Evolutionary conservation across 2,888 invertebrate species (phyloP).

Genomic region (Antitype chi): DNA sequence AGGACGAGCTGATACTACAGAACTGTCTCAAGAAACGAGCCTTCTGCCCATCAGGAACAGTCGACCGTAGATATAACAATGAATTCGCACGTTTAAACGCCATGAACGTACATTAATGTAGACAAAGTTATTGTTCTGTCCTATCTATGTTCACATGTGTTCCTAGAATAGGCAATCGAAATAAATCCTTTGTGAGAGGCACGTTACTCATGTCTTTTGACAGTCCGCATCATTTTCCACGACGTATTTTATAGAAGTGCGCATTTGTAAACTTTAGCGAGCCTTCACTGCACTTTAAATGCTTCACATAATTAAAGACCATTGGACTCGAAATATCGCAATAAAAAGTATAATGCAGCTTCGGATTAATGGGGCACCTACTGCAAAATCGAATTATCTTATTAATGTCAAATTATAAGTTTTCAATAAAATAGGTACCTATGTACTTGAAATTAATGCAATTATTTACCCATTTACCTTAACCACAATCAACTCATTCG

Average conservation of each 20-base stretch:
- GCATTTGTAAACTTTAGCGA: constrained; percentile 52
- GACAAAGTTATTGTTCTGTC: constrained; percentile 61
- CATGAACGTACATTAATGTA: constrained; percentile 24
- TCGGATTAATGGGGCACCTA: background rate
- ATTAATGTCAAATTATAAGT: background rate
- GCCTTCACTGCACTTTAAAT: constrained; percentile 39
- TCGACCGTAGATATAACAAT: constrained; percentile 44
- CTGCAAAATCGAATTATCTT: background rate
- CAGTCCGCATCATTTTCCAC: constrained; percentile 63
- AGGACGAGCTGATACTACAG: constrained; percentile 15
- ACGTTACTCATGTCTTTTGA: constrained; percentile 67
- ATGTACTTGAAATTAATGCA: constrained; percentile 5
- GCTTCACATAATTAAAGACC: constrained; percentile 62
- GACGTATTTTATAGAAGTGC: constrained; percentile 62
- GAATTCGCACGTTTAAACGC: constrained; percentile 43
- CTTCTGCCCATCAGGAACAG: constrained; percentile 13
- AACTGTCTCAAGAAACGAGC: constrained; percentile 5
- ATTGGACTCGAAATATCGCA: constrained; percentile 34
- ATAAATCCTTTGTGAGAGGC: constrained; percentile 65
- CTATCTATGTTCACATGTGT: constrained; percentile 41
- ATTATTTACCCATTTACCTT: constrained; percentile 21
- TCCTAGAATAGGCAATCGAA: constrained; percentile 59
- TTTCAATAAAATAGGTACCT: background rate
- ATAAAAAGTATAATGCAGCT: constrained; percentile 1
- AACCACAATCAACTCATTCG: constrained; percentile 8